Base-by-base conservation (phyloP, 2,888 invertebrate species). In the Polia nebulosa region DNA sequence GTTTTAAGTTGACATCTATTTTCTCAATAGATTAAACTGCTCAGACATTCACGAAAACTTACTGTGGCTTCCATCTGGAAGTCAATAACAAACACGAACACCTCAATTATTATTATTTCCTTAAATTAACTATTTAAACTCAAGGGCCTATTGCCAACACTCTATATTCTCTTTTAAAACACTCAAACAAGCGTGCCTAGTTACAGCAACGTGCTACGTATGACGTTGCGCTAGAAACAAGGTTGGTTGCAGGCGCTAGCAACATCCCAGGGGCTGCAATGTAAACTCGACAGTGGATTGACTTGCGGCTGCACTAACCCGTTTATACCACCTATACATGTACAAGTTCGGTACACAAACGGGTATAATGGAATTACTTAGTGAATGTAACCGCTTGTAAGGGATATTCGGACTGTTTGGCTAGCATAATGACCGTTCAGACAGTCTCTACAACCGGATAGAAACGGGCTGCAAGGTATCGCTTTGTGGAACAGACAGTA, bases 241-340 rank as follows among this genome's bases (percentile, higher is more conserved):
- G 67, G 65, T 53, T 20, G 36, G 45, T 44, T n/a, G 45, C 57
- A 61, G 61, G 8, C 27, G n/a, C 41, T 57, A 29, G 78, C 53
- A 57, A 66, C 70, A 67, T 81, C 81, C 75, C 79, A 51, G 17
- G 64, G 78, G 80, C 76, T 65, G 73, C 66, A 58, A 70, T 83
- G 87, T 85, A 89, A 92, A 93, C 91, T 87, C 76, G 93, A 92
- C 93, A 90, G 84, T 32, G 74, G 88, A 93, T 87, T 89, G 93
- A 93, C 92, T 90, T 80, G 85, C 67, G 81, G 80, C 77, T 59
- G 36, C 39, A 45, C 74, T 89, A 89, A 89, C 84, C 71, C 49
- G 83, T 83, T 90, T 88, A 89, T 66, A 74, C 3, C 70, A 61
- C 72, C 60, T 76, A 47, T 64, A 59, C 81, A 78, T 72, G 58